Evolutionary conservation across 2,888 invertebrate genomes (phyloP), one percentile per base, ranked within the genome.

Genomic region (Agriopis marginaria): DNA sequence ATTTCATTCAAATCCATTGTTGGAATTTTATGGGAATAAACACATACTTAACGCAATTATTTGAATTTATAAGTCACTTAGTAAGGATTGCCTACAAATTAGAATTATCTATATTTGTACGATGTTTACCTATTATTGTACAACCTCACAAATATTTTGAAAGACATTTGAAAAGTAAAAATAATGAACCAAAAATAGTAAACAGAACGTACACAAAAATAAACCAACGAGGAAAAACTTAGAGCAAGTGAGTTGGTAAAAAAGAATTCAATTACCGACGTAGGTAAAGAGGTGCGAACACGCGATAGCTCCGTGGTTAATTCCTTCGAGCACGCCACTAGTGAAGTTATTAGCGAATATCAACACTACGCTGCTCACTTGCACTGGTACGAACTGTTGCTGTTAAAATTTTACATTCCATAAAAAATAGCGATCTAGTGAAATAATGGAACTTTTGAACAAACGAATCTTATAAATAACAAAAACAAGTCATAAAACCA

Each of bases 231-330:
- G 59, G 47, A 59, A 49, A 17, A 63, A 59, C 58, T 47, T 55
- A 17, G 44, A 55, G 5, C 49, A 50, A 50, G 42, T 49, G 58
- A 44, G 56, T 40, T 58, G 58, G 60, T 75, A 73, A 79, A 81
- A 81, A 81, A 77, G 80, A 81, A 80, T 82, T 81, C 79, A 82
- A 81, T 83, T 85, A 81, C 73, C 23, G 75, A 61, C 62, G 70
- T 67, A 44, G 74, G 75, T 77, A 76, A 80, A 76, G 78, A 83
- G 84, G 85, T 82, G 85, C 68, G 78, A 83, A 81, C 86, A 85
- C 86, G 86, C 85, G 80, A 85, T 74, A 71, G 65, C 23, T 55
- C 49, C 64, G 42, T 0, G 42, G 70, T 73, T 77, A 78, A 74
- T 77, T 69, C 74, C 53, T 59, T 56, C 17, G 65, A 60, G 71